A percentile compares a stretch with the other conserved stretches of the same genome.
Evolutionary conservation across 2,888 invertebrate genomes (phyloP).

Genomic region (Spisula solida): DNA sequence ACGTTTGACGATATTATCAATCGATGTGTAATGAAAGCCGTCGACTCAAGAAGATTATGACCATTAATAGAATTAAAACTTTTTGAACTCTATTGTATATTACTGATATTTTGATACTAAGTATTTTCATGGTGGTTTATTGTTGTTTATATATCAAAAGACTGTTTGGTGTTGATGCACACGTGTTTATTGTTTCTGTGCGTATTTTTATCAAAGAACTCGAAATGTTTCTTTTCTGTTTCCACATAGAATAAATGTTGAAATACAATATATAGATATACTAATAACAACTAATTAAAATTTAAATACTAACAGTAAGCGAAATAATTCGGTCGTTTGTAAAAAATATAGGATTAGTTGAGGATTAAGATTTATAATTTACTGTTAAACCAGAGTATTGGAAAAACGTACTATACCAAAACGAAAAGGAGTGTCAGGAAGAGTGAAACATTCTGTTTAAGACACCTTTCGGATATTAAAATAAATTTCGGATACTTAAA

Average conservation of each 20-base stretch:
- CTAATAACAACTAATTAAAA: conserved; percentile 27
- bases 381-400: neutral
- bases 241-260: neutral
- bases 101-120: too few relatives aligned
- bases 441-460: neutral
- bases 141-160: too few relatives aligned
- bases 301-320: neutral
- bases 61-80: conserved; percentile 32
- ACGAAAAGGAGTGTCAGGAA: neutral
- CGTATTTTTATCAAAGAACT: too few relatives aligned
- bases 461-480: too few relatives aligned
- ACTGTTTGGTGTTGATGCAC: too few relatives aligned
- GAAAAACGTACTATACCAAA: neutral
- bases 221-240: too few relatives aligned
- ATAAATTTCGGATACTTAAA: neutral
- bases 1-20: conserved; percentile 22
- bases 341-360: conserved; percentile 25
- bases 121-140: too few relatives aligned
- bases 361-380: conserved; percentile 39
- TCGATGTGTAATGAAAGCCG: neutral
- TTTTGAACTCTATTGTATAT: neutral
- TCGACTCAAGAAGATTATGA: conserved; percentile 18
- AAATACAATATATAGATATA: neutral
- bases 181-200: too few relatives aligned
- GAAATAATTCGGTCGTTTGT: conserved; percentile 31